Evolutionary conservation across 2,797 vertebrate genomes (phyloP).

Genomic region (Lemur catta): DNA sequence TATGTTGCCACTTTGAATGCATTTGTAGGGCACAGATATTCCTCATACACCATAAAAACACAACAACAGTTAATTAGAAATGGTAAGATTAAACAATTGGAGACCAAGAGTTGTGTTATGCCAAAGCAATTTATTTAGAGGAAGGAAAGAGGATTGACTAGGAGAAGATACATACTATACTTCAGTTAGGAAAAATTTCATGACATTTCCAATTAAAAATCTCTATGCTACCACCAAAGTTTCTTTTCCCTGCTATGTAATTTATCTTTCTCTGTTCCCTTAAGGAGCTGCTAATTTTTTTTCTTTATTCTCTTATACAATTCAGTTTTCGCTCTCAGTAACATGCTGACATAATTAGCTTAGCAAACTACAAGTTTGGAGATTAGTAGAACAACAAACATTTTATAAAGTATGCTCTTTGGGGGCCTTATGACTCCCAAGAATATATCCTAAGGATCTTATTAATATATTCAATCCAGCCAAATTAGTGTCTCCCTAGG

Average conservation of each 20-base stretch:
- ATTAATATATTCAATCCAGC: neutral
- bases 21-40: neutral
- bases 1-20: neutral
- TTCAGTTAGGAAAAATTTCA: neutral
- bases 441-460: neutral
- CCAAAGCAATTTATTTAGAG: neutral
- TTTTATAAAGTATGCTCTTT: neutral
- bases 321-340: neutral
- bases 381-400: neutral
- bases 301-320: neutral
- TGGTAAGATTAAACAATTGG: neutral
- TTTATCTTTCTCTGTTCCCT: neutral
- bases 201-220: constrained; percentile 2
- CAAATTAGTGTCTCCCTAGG: neutral
- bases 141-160: neutral
- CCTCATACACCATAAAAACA: neutral
- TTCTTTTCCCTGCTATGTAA: neutral
- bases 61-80: neutral
- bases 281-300: neutral
- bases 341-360: neutral
- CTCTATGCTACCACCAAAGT: neutral
- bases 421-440: neutral
- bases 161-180: neutral
- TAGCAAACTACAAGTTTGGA: neutral
- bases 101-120: neutral